These are phyloP conservation scores for Drosophila bocqueti DNA, from an alignment of 1,140 invertebrate genomes.

Conservation along the genomic window DNA sequence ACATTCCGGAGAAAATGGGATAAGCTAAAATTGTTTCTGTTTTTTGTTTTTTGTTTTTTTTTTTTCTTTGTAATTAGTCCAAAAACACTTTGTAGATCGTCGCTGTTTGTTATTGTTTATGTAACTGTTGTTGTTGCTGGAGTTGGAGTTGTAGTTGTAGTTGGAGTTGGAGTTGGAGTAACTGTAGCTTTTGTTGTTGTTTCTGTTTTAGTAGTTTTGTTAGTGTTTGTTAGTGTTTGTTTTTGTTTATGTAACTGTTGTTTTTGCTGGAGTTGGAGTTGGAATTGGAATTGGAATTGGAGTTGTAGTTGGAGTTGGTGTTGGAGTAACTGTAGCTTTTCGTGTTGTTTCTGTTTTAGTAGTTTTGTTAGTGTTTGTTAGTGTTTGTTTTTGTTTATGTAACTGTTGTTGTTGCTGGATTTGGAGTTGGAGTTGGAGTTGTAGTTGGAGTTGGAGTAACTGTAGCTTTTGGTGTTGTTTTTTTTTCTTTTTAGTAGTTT, in stretches of 20 bases:
- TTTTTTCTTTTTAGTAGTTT: constrained; percentile 6
- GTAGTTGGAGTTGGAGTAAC: constrained; percentile 5
- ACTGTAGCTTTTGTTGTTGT: constrained; percentile 11
- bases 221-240: constrained; percentile 19
- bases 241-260: constrained; percentile 7
- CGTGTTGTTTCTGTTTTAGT: constrained; percentile 11
- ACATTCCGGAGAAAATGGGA: constrained; percentile 37
- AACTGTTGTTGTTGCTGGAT: constrained; percentile 16
- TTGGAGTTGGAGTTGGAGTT: constrained; percentile 8
- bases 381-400: constrained; percentile 12
- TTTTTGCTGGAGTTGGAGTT: constrained; percentile 22
- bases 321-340: constrained; percentile 10
- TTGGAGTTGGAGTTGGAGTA: constrained; percentile 14
- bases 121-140: constrained; percentile 16
- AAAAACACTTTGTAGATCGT: constrained; percentile 36
- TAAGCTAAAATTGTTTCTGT: constrained; percentile 30
- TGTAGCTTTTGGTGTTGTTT: constrained; percentile 16
- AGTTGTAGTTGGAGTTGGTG: constrained; percentile 13
- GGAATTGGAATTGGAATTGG: constrained; percentile 19
- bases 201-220: constrained; percentile 2
- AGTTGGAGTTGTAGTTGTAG: constrained; percentile 14
- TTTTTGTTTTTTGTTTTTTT: neutral
- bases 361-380: constrained; percentile 8
- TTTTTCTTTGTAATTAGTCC: constrained; percentile 13
- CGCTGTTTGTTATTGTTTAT: constrained; percentile 8